Base-by-base conservation (phyloP, 2,113 vertebrate genomes). In the Platanista minor region DNA sequence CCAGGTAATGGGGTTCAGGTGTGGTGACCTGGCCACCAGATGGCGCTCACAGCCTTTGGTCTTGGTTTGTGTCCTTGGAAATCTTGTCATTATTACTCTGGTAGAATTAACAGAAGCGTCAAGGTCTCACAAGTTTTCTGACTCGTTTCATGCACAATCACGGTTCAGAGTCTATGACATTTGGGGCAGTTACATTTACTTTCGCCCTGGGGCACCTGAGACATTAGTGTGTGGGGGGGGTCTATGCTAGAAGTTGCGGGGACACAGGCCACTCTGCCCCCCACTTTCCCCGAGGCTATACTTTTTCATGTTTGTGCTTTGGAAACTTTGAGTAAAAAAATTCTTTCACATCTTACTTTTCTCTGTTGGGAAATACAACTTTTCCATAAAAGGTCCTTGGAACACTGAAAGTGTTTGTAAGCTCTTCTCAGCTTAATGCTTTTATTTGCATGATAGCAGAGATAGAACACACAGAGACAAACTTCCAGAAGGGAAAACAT, bases 1-100 rank as follows among this genome's bases (percentile, higher is more conserved):
- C 39, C 74, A 13, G 25, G 5, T 2, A 18, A 17, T 0, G 74
- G 2, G 62, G 6, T 0, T 0, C 15, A 11, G n/a, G 21, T 0
- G 2, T 3, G 0, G 5, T 1, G 29, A 0, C 12, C 61, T 87
- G 0, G 31, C 97, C 97, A 39, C 89, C 59, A 97, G 97, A 17
- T 89, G 97, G 97, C 43, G 62, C 96, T 54, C 86, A 17, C 0
- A 21, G 77, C 2, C 91, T 72, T 69, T 1, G 20, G 6, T 64
- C 49, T 57, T 17, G 39, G 61, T 54, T 43, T 66, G 59, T 2
- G 5, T n/a, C 71, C 69, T 71, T 6, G 46, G 52, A 46, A 39
- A 8, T 12, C n/a, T 3, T 12, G 31, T 3, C 18, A 4, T 21
- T 6, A 1, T 10, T 23, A 10, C 31, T 17, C n/a, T 10, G 67